A percentile compares a stretch with the other conserved stretches of the same genome.
Conservation (phyloP, 92 coral and sea anemone genomes). For the Virgularia gustaviana region DNA sequence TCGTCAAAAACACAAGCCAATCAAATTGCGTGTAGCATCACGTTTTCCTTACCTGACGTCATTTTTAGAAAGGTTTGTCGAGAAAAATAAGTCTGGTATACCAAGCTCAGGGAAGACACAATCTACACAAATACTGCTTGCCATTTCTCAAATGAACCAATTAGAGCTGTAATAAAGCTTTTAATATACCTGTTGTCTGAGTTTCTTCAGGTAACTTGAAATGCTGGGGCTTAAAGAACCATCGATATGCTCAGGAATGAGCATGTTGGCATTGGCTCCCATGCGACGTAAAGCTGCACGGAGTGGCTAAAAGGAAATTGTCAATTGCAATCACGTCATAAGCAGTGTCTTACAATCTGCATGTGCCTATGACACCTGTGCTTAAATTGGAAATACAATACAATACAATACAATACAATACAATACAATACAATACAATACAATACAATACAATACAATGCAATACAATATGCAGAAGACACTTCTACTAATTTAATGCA, state of each 20-base stretch:
- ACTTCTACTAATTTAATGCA: too few species aligned
- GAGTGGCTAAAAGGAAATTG: too few species aligned
- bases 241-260: conserved; percentile 90
- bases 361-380: not conserved
- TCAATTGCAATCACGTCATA: too few species aligned
- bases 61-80: too few species aligned
- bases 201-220: conserved; percentile 80
- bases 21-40: too few species aligned
- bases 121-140: too few species aligned
- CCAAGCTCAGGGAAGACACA: too few species aligned
- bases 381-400: not conserved
- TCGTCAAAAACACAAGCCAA: too few species aligned
- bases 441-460: not conserved
- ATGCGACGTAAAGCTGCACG: conserved; percentile 95
- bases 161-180: not conserved
- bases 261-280: conserved; percentile 79
- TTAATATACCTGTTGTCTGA: conserved; percentile 87
- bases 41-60: too few species aligned
- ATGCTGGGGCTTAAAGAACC: conserved; percentile 70
- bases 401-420: not conserved
- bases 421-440: not conserved
- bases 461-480: too few species aligned
- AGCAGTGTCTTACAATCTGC: not conserved
- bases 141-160: not conserved
- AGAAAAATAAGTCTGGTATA: too few species aligned